Conservation (phyloP, 1,140 invertebrate genomes). For the Dreissena rostriformis region DNA sequence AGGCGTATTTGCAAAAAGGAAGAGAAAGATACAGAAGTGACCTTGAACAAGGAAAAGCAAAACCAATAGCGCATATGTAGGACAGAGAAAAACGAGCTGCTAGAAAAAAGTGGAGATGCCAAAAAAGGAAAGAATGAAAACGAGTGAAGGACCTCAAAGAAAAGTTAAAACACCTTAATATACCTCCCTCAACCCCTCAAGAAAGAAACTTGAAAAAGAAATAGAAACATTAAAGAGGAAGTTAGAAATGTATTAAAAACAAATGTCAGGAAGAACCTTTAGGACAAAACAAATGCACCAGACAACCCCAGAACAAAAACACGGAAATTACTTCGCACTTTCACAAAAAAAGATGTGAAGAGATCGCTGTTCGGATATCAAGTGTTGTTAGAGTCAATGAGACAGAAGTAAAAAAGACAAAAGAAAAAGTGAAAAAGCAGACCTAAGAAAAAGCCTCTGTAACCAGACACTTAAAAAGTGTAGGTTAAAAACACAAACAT, state of each 20-base stretch:
- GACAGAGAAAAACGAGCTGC: slow-evolving; percentile 4
- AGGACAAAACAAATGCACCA: background rate
- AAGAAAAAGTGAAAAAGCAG: slow-evolving; percentile 23
- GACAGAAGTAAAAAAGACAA: slow-evolving; percentile 39
- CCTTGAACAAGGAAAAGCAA: slow-evolving; percentile 12
- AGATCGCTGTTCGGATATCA: slow-evolving; percentile 11
- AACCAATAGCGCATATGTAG: slow-evolving; percentile 19
- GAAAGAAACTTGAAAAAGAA: slow-evolving; percentile 9
- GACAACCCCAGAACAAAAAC: slow-evolving; percentile 30
- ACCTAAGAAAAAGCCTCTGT: slow-evolving; percentile 13
- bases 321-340: slow-evolving; percentile 20
- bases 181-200: slow-evolving; percentile 1
- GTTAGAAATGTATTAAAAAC: slow-evolving; percentile 43
- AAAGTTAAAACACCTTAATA: slow-evolving; percentile 2
- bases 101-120: slow-evolving; percentile 22
- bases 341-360: slow-evolving; percentile 32
- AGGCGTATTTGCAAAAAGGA: slow-evolving; percentile 26
- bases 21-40: slow-evolving; percentile 23
- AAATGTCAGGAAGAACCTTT: background rate
- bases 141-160: background rate
- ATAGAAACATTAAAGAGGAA: slow-evolving; percentile 13
- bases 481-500: slow-evolving; percentile 11
- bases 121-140: background rate
- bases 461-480: slow-evolving; percentile 21
- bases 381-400: slow-evolving; percentile 13